A percentile compares a stretch with the other conserved stretches of the same genome.
Evolutionary conservation across 35 echinoderm and acorn worm genomes (phyloP).

Genomic region (Heliocidaris erythrogramma): DNA sequence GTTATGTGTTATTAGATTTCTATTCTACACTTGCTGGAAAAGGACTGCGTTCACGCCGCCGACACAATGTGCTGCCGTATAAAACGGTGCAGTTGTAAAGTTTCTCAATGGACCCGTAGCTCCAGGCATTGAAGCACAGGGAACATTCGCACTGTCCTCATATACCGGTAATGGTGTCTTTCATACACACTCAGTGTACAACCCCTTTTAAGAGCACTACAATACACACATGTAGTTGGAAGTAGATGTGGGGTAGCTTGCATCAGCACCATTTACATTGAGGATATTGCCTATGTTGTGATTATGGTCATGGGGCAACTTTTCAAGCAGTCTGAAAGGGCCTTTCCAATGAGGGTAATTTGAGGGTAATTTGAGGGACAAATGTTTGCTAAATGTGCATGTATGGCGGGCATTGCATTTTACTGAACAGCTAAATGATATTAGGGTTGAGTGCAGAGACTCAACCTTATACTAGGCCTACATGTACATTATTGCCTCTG

Average conservation of each 20-base stretch:
- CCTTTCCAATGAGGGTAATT: conserved; percentile 4
- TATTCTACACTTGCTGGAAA: neutral
- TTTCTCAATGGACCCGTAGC: neutral
- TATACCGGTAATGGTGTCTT: neutral
- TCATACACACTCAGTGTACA: neutral
- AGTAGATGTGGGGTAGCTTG: too few species aligned
- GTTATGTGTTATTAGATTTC: conserved; percentile 22
- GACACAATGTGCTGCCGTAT: neutral
- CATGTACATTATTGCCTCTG: neutral
- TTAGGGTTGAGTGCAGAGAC: neutral
- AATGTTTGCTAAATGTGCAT: neutral
- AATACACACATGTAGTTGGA: neutral
- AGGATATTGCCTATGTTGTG: neutral
- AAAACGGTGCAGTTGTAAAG: neutral
- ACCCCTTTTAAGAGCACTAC: neutral
- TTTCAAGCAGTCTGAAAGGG: neutral
- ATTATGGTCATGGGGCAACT: neutral
- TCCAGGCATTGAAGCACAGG: neutral
- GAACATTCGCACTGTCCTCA: neutral
- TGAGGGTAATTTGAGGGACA: conserved; percentile 13
- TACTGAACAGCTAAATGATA: neutral
- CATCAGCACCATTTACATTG: neutral
- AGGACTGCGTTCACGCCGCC: neutral
- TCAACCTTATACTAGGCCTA: neutral
- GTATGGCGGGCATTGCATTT: neutral